phyloP scores from a whole-genome alignment of 1,140 invertebrate species.

The Drosophila pachea region DNA sequence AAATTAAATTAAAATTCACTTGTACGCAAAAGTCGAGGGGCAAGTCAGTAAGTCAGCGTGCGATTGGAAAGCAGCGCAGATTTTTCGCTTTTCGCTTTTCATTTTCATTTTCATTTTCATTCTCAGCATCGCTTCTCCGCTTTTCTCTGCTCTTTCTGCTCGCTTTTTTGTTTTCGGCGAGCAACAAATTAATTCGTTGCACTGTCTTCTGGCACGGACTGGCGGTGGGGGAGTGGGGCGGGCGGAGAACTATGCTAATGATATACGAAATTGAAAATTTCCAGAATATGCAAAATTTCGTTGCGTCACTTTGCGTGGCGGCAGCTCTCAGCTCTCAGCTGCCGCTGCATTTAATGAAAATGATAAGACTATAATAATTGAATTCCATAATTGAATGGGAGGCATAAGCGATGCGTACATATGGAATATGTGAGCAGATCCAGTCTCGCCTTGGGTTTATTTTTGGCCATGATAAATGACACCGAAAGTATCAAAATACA shows the following conservation, averaged over 20 bases:
- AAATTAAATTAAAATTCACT: slow-evolving; percentile 77
- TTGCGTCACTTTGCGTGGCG: slow-evolving; percentile 21
- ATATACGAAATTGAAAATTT: slow-evolving; percentile 70
- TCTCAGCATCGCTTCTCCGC: too few species aligned
- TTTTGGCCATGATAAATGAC: slow-evolving; percentile 75
- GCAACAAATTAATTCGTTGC: slow-evolving; percentile 75
- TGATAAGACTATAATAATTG: background rate
- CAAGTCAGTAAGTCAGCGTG: slow-evolving; percentile 66
- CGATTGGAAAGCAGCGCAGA: slow-evolving; percentile 70
- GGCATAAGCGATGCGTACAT: background rate
- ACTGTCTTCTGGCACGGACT: slow-evolving; percentile 23
- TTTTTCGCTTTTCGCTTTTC: slow-evolving; percentile 55
- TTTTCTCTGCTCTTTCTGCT: background rate
- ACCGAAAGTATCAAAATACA: slow-evolving; percentile 73
- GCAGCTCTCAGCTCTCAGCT: too few species aligned
- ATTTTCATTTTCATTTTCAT: slow-evolving; percentile 17
- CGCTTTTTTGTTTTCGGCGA: slow-evolving; percentile 16
- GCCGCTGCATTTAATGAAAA: background rate
- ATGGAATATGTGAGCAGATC: slow-evolving; percentile 1
- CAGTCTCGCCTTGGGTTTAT: slow-evolving; percentile 40
- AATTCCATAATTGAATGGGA: background rate
- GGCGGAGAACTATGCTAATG: slow-evolving; percentile 66
- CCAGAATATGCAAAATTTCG: slow-evolving; percentile 58
- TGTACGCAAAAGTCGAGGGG: slow-evolving; percentile 65
- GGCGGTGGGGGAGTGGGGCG: background rate